A percentile compares a stretch with the other conserved stretches of the same genome.
Evolutionary conservation across 2,113 vertebrate genomes (phyloP).

Genomic region (Entomyzon cyanotis): DNA sequence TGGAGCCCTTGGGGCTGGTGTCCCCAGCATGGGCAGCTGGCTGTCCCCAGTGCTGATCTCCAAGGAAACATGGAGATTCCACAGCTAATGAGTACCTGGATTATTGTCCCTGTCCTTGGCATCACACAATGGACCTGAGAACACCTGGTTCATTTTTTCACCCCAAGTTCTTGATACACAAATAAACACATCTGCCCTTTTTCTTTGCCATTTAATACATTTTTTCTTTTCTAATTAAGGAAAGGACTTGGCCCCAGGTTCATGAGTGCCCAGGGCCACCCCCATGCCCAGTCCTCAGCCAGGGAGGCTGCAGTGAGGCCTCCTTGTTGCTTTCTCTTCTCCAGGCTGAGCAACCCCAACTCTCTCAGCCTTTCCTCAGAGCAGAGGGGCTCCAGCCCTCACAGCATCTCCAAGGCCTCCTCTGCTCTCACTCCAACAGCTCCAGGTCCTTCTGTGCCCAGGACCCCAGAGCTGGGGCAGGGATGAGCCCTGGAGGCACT

Average conservation of each 20-base stretch:
- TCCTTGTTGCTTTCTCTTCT: background rate
- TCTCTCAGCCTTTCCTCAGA: background rate
- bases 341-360: background rate
- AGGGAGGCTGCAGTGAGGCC: background rate
- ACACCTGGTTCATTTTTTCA: background rate
- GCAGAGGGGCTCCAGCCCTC: background rate
- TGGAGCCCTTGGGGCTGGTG: accelerated
- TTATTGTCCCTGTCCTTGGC: background rate
- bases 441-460: background rate
- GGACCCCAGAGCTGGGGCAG: background rate
- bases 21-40: background rate
- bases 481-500: background rate
- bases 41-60: background rate
- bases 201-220: background rate
- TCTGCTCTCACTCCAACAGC: background rate
- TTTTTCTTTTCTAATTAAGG: background rate
- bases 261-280: background rate
- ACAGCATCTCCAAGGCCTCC: background rate
- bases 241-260: accelerated
- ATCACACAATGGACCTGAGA: background rate
- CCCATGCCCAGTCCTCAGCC: too few relatives aligned
- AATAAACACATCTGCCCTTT: background rate
- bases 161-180: background rate
- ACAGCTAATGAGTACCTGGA: accelerated
- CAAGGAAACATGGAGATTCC: accelerated